A percentile compares a stretch with the other conserved stretches of the same genome.
These are phyloP conservation scores for Eulemur coronatus DNA, from an alignment of 2,797 vertebrate species.

Conservation along the genomic window DNA sequence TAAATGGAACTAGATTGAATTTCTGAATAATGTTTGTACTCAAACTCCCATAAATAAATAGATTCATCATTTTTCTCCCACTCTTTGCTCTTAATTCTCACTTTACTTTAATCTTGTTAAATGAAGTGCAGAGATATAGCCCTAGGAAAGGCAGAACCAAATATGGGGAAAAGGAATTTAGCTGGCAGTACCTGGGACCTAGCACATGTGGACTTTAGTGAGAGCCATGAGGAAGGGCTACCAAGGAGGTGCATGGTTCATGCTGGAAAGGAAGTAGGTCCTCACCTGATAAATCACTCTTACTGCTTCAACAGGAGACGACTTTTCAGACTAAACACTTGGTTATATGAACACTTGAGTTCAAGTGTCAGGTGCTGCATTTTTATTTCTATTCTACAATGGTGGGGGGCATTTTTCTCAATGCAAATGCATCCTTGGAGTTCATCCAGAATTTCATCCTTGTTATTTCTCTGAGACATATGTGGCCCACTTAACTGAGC, in stretches of 20 bases:
- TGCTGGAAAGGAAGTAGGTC: background rate
- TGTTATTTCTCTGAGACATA: background rate
- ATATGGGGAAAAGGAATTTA: background rate
- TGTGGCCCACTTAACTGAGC: background rate
- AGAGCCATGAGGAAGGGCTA: background rate
- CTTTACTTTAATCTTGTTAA: constrained; percentile 38
- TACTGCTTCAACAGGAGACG: background rate
- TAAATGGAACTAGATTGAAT: constrained; percentile 37
- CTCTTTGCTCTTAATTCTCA: background rate
- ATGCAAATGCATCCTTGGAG: background rate
- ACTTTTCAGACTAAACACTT: constrained; percentile 15
- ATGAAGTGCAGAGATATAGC: background rate
- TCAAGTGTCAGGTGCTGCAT: background rate
- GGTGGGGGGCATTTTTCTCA: background rate
- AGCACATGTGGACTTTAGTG: background rate
- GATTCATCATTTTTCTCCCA: constrained; percentile 29
- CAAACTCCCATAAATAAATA: constrained; percentile 24
- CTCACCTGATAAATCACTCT: background rate
- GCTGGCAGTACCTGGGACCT: background rate
- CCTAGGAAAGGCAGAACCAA: background rate
- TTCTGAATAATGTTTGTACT: constrained; percentile 35
- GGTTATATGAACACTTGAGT: background rate
- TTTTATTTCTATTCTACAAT: background rate
- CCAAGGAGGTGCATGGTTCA: background rate
- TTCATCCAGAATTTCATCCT: constrained; percentile 22